Conservation (phyloP, 2,888 invertebrate species). For the Oscheius sp. region DNA sequence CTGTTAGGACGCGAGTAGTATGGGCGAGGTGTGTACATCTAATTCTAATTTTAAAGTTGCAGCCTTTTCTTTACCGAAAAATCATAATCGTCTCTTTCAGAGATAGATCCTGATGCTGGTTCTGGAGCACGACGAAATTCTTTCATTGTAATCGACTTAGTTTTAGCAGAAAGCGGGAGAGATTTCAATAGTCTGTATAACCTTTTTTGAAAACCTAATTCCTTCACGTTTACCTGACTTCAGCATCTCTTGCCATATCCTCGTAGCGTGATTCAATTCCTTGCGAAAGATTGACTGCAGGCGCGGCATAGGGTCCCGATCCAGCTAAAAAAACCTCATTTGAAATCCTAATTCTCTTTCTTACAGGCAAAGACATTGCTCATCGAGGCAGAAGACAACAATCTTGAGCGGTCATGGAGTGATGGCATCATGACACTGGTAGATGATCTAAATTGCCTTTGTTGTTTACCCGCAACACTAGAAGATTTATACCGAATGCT, state of each 20-base stretch:
- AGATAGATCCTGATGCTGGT: slow-evolving; percentile 59
- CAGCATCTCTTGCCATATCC: slow-evolving; percentile 58
- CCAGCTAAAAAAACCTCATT: slow-evolving; percentile 40
- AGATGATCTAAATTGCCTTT: slow-evolving; percentile 33
- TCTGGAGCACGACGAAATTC: slow-evolving; percentile 65
- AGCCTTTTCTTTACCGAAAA: slow-evolving; percentile 49
- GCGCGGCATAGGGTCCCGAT: slow-evolving; percentile 66
- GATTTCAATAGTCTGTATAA: slow-evolving; percentile 6
- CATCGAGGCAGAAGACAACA: slow-evolving; percentile 36
- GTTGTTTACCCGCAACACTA: too few relatives aligned
- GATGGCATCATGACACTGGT: slow-evolving; percentile 39
- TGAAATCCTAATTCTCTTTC: too few relatives aligned
- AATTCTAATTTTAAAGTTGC: neutral
- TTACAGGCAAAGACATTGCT: slow-evolving; percentile 43
- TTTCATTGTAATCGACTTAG: slow-evolving; percentile 43
- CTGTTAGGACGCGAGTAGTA: slow-evolving; percentile 68
- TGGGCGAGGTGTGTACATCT: slow-evolving; percentile 54
- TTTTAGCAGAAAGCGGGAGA: slow-evolving; percentile 13
- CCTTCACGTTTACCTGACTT: slow-evolving; percentile 38
- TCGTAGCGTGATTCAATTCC: slow-evolving; percentile 66
- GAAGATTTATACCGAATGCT: slow-evolving; percentile 43
- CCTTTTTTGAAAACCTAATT: neutral
- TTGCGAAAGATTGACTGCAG: slow-evolving; percentile 59
- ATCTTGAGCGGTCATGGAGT: slow-evolving; percentile 35
- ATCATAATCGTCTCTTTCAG: slow-evolving; percentile 64